These are phyloP conservation scores for Watsonalla cultraria DNA, from an alignment of 2,888 invertebrate genomes.

Conservation along the genomic window DNA sequence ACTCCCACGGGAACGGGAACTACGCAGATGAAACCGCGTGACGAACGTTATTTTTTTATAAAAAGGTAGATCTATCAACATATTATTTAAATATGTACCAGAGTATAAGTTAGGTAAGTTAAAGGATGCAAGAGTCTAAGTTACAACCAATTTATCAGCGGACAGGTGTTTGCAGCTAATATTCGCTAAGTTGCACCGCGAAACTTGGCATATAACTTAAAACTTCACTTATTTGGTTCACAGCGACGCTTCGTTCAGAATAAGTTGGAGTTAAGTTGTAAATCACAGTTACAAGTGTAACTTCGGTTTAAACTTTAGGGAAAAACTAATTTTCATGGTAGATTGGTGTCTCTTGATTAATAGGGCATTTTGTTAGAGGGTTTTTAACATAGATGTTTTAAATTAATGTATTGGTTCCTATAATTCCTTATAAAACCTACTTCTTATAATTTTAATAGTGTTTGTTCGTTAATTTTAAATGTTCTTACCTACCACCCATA, in stretches of 20 bases:
- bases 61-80: no score
- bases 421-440: no score
- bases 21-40: no score
- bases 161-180: conserved; percentile 36
- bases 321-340: not conserved
- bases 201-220: not conserved
- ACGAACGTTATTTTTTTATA: no score
- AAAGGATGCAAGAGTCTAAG: not conserved
- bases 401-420: no score
- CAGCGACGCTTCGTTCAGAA: not conserved
- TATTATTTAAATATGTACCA: no score
- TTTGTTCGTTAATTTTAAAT: no score
- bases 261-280: not conserved
- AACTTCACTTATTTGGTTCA: not conserved
- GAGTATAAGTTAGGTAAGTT: not conserved
- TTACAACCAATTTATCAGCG: conserved; percentile 25
- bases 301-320: not conserved
- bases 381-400: not conserved
- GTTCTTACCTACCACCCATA: no score
- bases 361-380: not conserved
- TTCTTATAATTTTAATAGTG: no score
- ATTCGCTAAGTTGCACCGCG: not conserved
- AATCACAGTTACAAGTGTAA: not conserved
- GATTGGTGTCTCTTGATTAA: not conserved
- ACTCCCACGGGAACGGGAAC: no score